Base-by-base conservation (phyloP, 2,888 invertebrate genomes). In the Gortyna flavago region DNA sequence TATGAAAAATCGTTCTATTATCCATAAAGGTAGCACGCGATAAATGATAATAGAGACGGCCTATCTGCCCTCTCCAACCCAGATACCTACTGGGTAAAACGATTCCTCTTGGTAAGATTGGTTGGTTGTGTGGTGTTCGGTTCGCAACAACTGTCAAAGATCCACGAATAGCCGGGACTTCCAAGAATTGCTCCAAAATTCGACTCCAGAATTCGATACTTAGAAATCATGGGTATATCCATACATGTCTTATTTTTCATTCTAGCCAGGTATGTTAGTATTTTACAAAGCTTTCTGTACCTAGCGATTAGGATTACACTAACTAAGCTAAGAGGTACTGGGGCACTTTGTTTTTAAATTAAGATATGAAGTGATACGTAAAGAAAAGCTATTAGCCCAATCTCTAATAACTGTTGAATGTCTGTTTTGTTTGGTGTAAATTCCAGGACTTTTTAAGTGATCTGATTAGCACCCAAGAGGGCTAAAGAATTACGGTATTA, bases 281-380 rank as follows among this genome's bases (percentile, higher is more conserved):
- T 25, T 54, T 48, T 16, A 44, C 41, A 38, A 44, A 44, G 18
- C n/a, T 51, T 44, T 0, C 8, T 44, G 13, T 35, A 29, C 6
- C 21, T n/a, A 3, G 35, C 38, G 11, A 35, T 59, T 51, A 41
- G 9, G 29, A 18, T 57, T 29, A 38, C 7, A 48, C 8, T 35
- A 25, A 65, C 59, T 51, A 48, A 54, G 41, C 54, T 57, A 18
- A 64, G 51, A 72, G 7, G 16, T 16, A 62, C 65, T 54, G 21
- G 41, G 16, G 59, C 59, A 75, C 79, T 80, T 84, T 69, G 65
- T 75, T 80, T 79, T 75, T 35, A 75, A 80, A 84, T 80, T 62
- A 69, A 84, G 83, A 75, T 81, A 81, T 57, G 61, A 3, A 32
- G 7, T 41, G 44, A 57, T 79, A 74, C 61, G 25, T 66, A 59